Base-by-base conservation (phyloP, 2,797 vertebrate species). In the Chiroxiphia lanceolata region DNA sequence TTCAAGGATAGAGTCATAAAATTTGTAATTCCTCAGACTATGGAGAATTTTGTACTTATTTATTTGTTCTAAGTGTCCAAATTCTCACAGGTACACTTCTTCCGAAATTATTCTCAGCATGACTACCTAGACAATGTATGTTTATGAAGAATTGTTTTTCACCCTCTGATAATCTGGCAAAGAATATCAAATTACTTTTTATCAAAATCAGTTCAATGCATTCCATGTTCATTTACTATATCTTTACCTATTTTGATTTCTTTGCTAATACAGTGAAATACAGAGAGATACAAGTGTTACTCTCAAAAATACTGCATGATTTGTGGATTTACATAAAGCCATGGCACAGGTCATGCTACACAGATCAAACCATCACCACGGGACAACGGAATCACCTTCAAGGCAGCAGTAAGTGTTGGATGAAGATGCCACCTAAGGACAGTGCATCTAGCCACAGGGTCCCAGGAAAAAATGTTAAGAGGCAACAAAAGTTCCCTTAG, bases 1-100 rank as follows among this genome's bases (percentile, higher is more conserved):
- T 77, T 77, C 64, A 87, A 84, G 45, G 45, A 47, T 36, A 27
- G 87, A 77, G 33, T 26, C 79, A 68, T 26, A 88, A 83, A 90
- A 84, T 36, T 27, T 50, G 8, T 34, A 88, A 56, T 67, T 86
- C 36, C 23, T 60, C 51, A 75, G 33, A 76, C 51, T 65, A 53
- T 4, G 38, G 0, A 75, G 20, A 75, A 83, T 54, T 90, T 59
- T 86, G 17, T 44, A 81, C 38, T 81, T 89, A 53, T 65, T 86
- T 85, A 44, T 53, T 82, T 90, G 29, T 69, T 77, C 13, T 8
- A 69, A 78, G 16, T 63, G 47, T 51, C 38, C 36, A 34, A 63
- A 83, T 67, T 83, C 86, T 91, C 64, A 69, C 15, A 82, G n/a
- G 63, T 69, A 70, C 23, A 64, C 23, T 82, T 78, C 7, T 71